These are phyloP conservation scores for Caenorhabditis auriculariae DNA, from an alignment of 2,888 invertebrate genomes.

Conservation along the genomic window DNA sequence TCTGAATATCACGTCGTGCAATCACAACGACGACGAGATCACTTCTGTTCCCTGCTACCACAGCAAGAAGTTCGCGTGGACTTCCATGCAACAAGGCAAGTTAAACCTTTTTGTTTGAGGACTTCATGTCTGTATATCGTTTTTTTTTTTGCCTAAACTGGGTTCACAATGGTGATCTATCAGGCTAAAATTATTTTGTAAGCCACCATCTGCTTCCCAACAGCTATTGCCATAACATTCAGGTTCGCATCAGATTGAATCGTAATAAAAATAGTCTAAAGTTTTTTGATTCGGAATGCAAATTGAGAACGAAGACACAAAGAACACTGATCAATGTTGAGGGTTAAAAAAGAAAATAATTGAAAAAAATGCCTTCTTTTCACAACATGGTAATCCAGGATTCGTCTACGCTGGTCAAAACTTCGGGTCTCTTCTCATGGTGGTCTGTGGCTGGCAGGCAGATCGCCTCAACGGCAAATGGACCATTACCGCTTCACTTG, in stretches of 20 bases:
- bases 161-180: too few species aligned
- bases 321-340: not conserved
- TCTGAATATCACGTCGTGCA: slow-evolving; percentile 8
- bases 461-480: slow-evolving; percentile 59
- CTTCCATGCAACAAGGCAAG: slow-evolving; percentile 52
- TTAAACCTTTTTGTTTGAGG: too few species aligned
- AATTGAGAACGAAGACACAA: too few species aligned
- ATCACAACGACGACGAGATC: slow-evolving; percentile 23
- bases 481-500: slow-evolving; percentile 50
- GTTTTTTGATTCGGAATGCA: not conserved
- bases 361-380: not conserved
- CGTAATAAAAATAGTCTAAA: too few species aligned
- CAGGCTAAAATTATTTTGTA: too few species aligned
- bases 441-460: slow-evolving; percentile 55
- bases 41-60: slow-evolving; percentile 43
- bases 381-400: slow-evolving; percentile 25
- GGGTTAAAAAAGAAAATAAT: not conserved
- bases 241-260: too few species aligned
- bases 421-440: slow-evolving; percentile 58
- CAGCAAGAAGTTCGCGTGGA: slow-evolving; percentile 47
- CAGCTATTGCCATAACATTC: too few species aligned
- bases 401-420: slow-evolving; percentile 61
- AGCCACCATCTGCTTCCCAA: too few species aligned
- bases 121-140: too few species aligned
- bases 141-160: too few species aligned